A percentile compares a stretch with the other conserved stretches of the same genome.
Conservation (phyloP, 2,113 vertebrate genomes). For the Todiramphus chloris region DNA sequence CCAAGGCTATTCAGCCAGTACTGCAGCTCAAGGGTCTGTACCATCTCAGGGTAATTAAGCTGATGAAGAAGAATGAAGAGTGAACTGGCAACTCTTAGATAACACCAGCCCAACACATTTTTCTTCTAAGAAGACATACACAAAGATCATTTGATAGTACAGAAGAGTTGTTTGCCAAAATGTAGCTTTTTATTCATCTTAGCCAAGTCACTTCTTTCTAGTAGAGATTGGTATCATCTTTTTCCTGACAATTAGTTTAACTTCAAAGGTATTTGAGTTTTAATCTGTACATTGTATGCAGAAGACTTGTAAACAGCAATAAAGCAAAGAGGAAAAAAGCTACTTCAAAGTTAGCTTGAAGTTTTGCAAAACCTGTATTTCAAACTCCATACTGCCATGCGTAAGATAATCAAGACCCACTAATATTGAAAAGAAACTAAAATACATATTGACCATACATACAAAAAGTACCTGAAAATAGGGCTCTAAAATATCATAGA, state of each 20-base stretch:
- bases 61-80: not conserved
- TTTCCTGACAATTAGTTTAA: not conserved
- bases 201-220: not conserved
- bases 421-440: not conserved
- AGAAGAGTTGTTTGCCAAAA: not conserved
- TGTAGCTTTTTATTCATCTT: not conserved
- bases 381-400: not conserved
- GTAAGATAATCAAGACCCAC: not conserved
- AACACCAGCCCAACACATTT: not conserved
- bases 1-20: not conserved
- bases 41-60: not conserved
- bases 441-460: not conserved
- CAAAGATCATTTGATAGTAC: not conserved
- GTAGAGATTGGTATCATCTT: not conserved
- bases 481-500: not conserved
- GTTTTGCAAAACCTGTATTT: not conserved
- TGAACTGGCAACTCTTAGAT: not conserved
- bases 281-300: fast-evolving
- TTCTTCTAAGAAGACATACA: not conserved
- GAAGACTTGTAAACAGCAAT: not conserved
- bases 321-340: not conserved
- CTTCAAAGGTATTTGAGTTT: not conserved
- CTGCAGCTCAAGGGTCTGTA: not conserved
- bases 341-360: not conserved
- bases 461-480: not conserved